Conservation (phyloP, 1,140 invertebrate genomes). For the Adelges cooleyi region DNA sequence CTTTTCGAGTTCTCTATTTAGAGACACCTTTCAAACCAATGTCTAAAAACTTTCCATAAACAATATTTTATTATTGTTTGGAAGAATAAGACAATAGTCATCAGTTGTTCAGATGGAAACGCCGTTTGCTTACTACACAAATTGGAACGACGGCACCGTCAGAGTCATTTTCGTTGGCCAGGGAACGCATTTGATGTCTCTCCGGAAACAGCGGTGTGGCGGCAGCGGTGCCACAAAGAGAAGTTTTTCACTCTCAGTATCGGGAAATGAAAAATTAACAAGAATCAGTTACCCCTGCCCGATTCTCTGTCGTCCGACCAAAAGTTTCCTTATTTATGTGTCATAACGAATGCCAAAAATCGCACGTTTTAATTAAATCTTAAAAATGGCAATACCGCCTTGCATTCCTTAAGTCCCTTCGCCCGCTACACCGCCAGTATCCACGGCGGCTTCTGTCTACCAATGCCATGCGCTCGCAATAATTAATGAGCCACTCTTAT, state of each 20-base stretch:
- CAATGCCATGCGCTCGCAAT: conserved; percentile 17
- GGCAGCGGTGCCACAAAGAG: neutral
- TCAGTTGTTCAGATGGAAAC: no score
- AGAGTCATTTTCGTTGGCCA: no score
- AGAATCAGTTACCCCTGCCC: conserved; percentile 15
- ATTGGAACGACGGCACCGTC: no score
- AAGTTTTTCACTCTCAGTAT: conserved; percentile 15
- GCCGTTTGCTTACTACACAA: no score
- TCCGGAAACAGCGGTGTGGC: neutral
- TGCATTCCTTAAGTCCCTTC: neutral
- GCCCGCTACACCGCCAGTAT: neutral
- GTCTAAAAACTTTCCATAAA: no score
- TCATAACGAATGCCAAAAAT: conserved; percentile 29
- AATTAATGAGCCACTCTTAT: conserved; percentile 28
- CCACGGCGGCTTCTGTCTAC: conserved; percentile 3
- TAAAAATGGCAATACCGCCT: conserved; percentile 24
- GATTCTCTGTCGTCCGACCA: neutral
- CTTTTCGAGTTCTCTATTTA: no score
- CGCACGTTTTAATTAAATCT: conserved; percentile 29
- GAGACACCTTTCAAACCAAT: no score
- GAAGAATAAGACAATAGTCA: no score
- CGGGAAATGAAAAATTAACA: conserved; percentile 27
- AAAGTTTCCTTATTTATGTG: conserved; percentile 29
- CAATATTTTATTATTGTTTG: no score
- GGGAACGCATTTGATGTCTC: conserved; percentile 4